A percentile compares a stretch with the other conserved stretches of the same genome.
phyloP scores from a whole-genome alignment of 2,797 vertebrate species.

The Chelonia mydas region DNA sequence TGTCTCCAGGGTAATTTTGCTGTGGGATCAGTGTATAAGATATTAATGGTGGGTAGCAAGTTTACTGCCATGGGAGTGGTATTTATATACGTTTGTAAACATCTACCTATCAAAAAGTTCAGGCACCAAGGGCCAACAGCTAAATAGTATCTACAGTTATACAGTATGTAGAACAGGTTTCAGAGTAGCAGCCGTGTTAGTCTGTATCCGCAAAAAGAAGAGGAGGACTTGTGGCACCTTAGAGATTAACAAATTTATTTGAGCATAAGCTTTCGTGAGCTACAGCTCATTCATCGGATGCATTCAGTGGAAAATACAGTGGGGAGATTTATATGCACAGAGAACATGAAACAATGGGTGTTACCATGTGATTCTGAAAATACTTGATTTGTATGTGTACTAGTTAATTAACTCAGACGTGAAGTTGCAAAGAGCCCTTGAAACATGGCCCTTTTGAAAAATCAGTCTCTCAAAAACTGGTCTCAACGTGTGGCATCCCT shows the following conservation, averaged over 20 bases:
- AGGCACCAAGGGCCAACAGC: not conserved
- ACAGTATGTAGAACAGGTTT: not conserved
- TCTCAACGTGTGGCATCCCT: not conserved
- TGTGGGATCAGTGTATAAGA: not conserved
- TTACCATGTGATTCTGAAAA: not conserved
- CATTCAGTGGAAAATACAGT: too few species aligned
- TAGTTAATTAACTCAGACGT: not conserved
- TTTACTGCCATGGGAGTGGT: too few species aligned
- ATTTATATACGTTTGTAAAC: too few species aligned
- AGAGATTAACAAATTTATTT: too few species aligned
- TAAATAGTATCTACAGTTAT: not conserved
- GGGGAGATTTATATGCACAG: too few species aligned
- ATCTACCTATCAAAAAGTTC: not conserved
- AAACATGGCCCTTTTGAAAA: not conserved
- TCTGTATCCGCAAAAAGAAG: too few species aligned
- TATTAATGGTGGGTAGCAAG: not conserved
- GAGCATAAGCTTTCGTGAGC: too few species aligned
- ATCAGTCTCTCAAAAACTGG: not conserved
- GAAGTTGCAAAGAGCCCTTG: not conserved
- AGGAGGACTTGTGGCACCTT: too few species aligned
- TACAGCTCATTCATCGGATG: too few species aligned
- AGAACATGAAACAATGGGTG: too few species aligned
- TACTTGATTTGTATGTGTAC: not conserved
- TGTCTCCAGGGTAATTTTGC: rapidly evolving
- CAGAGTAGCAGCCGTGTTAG: too few species aligned